A percentile compares a stretch with the other conserved stretches of the same genome.
Conservation (phyloP, 2,797 vertebrate species). For the Muscicapa striata region DNA sequence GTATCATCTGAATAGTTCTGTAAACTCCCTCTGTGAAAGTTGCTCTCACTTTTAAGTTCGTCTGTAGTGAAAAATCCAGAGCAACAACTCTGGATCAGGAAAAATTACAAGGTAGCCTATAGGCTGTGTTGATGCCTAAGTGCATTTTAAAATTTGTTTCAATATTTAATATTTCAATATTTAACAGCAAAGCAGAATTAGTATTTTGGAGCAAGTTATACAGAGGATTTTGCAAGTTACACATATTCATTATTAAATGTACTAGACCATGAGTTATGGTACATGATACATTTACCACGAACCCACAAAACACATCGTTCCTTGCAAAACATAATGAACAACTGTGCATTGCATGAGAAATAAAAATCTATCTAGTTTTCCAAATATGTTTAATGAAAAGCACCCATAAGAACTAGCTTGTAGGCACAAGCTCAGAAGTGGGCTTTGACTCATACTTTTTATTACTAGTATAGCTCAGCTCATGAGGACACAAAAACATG, state of each 20-base stretch:
- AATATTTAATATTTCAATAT: neutral
- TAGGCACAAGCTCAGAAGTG: neutral
- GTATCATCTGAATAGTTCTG: neutral
- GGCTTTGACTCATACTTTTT: constrained; percentile 5
- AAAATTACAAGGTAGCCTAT: neutral
- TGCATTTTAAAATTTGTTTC: neutral
- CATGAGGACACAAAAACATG: neutral
- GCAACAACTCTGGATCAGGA: neutral
- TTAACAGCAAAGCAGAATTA: neutral
- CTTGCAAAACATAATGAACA: neutral
- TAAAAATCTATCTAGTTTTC: neutral
- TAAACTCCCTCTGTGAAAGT: neutral
- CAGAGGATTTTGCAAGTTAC: neutral
- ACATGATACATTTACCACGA: neutral
- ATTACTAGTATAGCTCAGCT: neutral
- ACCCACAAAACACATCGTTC: neutral
- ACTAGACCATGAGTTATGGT: neutral
- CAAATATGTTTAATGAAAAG: neutral
- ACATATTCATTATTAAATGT: neutral
- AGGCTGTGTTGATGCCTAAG: neutral
- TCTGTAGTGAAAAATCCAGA: neutral
- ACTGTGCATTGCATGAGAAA: neutral
- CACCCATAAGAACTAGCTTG: neutral
- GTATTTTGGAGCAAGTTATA: neutral
- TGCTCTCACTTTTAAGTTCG: neutral